Conservation (phyloP, 2,888 invertebrate genomes). For the Pocota personata region DNA sequence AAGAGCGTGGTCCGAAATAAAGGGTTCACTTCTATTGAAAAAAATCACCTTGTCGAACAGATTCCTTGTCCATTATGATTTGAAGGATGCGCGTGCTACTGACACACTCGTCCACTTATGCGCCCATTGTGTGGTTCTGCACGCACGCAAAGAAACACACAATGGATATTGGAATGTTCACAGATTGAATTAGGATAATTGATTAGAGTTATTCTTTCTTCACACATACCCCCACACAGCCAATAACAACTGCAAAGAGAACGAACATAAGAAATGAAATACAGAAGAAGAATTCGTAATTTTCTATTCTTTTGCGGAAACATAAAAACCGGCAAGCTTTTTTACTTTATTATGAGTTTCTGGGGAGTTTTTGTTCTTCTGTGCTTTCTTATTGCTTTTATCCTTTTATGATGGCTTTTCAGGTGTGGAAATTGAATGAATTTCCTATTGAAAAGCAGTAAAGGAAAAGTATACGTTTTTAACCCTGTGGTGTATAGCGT, state of each 20-base stretch:
- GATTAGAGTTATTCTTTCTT: conserved; percentile 42
- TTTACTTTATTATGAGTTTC: conserved; percentile 22
- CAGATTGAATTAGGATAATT: conserved; percentile 58
- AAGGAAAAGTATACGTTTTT: conserved; percentile 50
- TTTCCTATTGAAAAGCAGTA: conserved; percentile 43
- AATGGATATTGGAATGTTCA: not conserved
- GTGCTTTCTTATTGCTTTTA: not conserved
- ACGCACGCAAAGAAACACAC: conserved; percentile 8
- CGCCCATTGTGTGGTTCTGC: conserved; percentile 15
- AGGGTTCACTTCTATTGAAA: not conserved
- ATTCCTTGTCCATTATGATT: conserved; percentile 5
- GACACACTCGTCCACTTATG: conserved; percentile 14
- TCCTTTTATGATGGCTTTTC: conserved; percentile 54
- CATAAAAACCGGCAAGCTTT: conserved; percentile 42
- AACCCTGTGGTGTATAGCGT: conserved; percentile 11
- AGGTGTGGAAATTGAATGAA: conserved; percentile 62
- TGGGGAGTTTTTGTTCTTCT: not conserved
- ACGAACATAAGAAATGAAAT: not conserved
- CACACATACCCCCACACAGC: not conserved
- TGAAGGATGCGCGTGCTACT: conserved; percentile 17
- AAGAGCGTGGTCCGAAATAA: conserved; percentile 12
- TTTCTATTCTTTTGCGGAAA: conserved; percentile 35
- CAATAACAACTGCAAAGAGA: not conserved
- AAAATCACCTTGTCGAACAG: not conserved
- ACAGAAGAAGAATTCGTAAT: conserved; percentile 34